Evolutionary conservation across 1,140 invertebrate genomes (phyloP), one percentile per base, ranked within the genome.

Genomic region (Drosophila serrata): DNA sequence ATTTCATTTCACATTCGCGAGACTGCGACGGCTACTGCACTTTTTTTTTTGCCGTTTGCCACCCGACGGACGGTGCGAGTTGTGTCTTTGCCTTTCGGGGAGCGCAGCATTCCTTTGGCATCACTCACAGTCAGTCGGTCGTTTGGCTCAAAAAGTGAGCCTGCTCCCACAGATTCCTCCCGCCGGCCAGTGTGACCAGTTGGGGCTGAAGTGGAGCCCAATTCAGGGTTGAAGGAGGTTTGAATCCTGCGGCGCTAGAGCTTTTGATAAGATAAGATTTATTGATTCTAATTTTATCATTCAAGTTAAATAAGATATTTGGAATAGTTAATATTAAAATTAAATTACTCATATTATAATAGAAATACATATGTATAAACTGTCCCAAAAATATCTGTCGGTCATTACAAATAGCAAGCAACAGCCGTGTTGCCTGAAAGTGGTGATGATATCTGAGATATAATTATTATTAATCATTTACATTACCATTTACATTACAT

Each of bases 71-170:
- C n/a, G n/a, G n/a, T n/a, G 48, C 48, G 60, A 31, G n/a, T n/a
- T 48, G 46, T 67, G 35, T 65, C 27, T 40, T 65, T 42, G 27
- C 33, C 35, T 69, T 62, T 53, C 46, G 65, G 46, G 61, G 37
- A 67, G 62, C 62, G 29, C 65, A 69, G 46, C 65, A 69, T 69
- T 69, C 65, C 65, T 67, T 69, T 53, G 31, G 65, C 65, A 69
- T 69, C 65, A 68, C 64, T 68, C 46, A 62, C 59, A 39, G 35
- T 29, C 59, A 62, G 13, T 17, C 63, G 37, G 40, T 33, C 43
- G 42, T 58, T 39, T 33, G 55, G 55, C 55, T 37, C 55, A 13
- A 62, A 37, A 27, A 42, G 15, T 61, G 62, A 69, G 65, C 65
- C 65, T 69, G 65, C 61, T 69, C 31, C 65, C 62, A 11, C 29